Evolutionary conservation across 2,888 invertebrate genomes (phyloP).

Genomic region (Microplitis deprimator): DNA sequence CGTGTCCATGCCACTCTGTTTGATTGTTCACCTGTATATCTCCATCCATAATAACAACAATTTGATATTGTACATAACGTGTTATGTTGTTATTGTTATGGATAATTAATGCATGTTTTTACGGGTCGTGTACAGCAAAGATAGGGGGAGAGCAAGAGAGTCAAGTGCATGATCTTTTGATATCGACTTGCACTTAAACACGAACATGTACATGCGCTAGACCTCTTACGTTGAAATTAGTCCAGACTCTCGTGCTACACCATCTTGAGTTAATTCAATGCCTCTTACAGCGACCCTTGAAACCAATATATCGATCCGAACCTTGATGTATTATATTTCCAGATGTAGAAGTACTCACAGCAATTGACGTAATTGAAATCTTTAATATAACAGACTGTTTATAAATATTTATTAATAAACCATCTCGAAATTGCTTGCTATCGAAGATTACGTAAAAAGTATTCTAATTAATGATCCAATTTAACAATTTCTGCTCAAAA

Average conservation of each 20-base stretch:
- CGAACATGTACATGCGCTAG: not conserved
- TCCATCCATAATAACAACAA: too few species aligned
- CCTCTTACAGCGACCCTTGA: not conserved
- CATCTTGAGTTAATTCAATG: conserved; percentile 4
- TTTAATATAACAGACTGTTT: not conserved
- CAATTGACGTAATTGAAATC: not conserved
- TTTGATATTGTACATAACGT: too few species aligned
- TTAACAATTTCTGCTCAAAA: too few species aligned
- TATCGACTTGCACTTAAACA: conserved; percentile 11
- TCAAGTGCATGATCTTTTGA: conserved; percentile 38
- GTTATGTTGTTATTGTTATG: not conserved
- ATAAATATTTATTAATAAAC: too few species aligned
- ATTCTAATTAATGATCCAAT: too few species aligned
- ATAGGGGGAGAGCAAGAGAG: not conserved
- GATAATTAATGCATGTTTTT: not conserved
- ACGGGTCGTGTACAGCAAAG: too few species aligned
- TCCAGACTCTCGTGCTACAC: not conserved
- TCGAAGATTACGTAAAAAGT: too few species aligned
- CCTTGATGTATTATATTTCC: not conserved
- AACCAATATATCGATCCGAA: not conserved
- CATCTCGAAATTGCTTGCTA: too few species aligned
- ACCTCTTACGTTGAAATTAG: conserved; percentile 19
- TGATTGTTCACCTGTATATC: too few species aligned
- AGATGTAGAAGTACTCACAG: not conserved
- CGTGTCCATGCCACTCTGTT: too few species aligned